Evolutionary conservation across 2,888 invertebrate species (phyloP).

Genomic region (Melanargia galathea): DNA sequence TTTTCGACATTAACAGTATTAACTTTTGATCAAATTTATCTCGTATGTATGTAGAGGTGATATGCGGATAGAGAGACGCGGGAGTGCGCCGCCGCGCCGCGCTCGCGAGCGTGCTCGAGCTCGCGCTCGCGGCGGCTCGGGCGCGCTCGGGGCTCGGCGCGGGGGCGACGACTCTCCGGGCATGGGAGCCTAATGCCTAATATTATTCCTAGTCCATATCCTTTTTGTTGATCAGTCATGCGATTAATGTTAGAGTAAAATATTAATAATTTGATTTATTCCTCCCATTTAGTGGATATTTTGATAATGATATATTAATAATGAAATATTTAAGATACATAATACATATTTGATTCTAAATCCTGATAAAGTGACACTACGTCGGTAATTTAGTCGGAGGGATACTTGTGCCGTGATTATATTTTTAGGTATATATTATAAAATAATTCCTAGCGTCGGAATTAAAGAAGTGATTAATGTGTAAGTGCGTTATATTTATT

Average conservation of each 20-base stretch:
- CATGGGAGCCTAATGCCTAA: constrained; percentile 78
- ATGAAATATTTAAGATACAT: constrained; percentile 83
- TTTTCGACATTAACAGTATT: constrained; percentile 78
- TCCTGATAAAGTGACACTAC: constrained; percentile 83
- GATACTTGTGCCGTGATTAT: constrained; percentile 83
- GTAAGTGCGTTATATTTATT: constrained; percentile 83
- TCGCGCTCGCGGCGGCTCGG: constrained; percentile 30
- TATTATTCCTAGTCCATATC: constrained; percentile 83
- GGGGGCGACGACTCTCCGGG: constrained; percentile 49
- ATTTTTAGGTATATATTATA: constrained; percentile 83
- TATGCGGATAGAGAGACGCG: constrained; percentile 71
- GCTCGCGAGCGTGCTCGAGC: constrained; percentile 30
- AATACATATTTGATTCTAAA: constrained; percentile 83
- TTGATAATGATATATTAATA: constrained; percentile 83
- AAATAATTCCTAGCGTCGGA: constrained; percentile 83
- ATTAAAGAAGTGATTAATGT: constrained; percentile 83
- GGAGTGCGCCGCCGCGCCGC: constrained; percentile 44
- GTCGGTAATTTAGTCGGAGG: constrained; percentile 83
- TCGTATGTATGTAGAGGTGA: constrained; percentile 77
- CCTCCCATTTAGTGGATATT: constrained; percentile 83
- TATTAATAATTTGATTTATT: constrained; percentile 83
- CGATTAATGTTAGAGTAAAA: constrained; percentile 81
- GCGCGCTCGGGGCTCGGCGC: constrained; percentile 32
- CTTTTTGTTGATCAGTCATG: constrained; percentile 83
- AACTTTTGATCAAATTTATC: constrained; percentile 74